phyloP scores from a whole-genome alignment of 2,888 invertebrate species.

The Gastrophysa polygoni region DNA sequence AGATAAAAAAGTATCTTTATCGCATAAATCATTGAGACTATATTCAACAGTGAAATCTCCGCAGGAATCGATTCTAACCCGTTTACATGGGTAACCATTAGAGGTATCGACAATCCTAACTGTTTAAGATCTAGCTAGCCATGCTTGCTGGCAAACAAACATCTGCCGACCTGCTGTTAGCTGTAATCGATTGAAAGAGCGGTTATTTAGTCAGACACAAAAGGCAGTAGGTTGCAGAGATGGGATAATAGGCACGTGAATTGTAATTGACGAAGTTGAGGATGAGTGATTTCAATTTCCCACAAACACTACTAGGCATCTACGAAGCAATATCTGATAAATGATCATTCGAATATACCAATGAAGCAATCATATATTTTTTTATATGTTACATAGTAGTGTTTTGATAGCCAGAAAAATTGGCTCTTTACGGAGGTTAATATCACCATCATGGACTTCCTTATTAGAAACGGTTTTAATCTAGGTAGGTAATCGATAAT shows the following conservation, averaged over 20 bases:
- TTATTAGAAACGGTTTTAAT: no score
- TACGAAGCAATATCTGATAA: no score
- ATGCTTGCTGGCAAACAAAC: constrained; percentile 18
- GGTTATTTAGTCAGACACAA: constrained; percentile 12
- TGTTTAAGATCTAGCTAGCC: constrained; percentile 13
- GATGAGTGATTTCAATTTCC: not conserved
- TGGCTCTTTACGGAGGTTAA: no score
- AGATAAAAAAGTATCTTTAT: no score
- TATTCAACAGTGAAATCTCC: constrained; percentile 7
- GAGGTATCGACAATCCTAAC: constrained; percentile 15
- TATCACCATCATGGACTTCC: no score
- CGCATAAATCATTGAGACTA: not conserved
- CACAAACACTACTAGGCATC: no score
- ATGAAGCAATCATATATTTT: no score
- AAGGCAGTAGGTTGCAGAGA: constrained; percentile 15
- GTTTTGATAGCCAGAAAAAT: no score
- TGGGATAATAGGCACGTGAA: constrained; percentile 5
- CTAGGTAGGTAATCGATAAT: no score
- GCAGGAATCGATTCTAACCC: not conserved
- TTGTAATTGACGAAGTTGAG: not conserved
- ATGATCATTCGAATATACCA: no score
- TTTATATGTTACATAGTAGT: no score
- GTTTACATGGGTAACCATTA: constrained; percentile 14
- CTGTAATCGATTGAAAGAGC: constrained; percentile 16
- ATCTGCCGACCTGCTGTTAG: constrained; percentile 19